Percentiles rank a stretch among this genome's conserved stretches.
Evolutionary conservation across 1,140 invertebrate species (phyloP).

Genomic region (Oedothorax gibbosus): DNA sequence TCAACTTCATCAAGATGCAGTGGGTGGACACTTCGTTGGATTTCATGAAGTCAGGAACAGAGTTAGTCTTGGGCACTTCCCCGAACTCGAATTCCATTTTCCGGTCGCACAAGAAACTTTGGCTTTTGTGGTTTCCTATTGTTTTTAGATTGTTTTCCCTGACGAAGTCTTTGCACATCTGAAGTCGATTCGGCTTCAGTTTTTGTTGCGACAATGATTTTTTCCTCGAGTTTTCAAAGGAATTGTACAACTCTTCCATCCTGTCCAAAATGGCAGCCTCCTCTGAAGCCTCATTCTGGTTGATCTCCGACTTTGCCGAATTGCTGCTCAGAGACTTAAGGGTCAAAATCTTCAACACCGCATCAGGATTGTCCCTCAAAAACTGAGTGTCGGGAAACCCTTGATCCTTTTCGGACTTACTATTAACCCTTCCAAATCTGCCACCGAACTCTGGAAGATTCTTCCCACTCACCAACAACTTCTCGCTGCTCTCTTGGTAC

Average conservation of each 20-base stretch:
- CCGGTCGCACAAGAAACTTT: slow-evolving; percentile 3
- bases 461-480: neutral
- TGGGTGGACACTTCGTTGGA: neutral
- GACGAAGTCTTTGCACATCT: neutral
- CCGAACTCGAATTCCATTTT: neutral
- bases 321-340: neutral
- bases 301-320: neutral
- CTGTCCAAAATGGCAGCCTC: neutral
- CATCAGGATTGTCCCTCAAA: neutral
- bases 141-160: neutral
- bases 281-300: neutral
- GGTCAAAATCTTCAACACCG: slow-evolving; percentile 1
- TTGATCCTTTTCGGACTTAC: neutral
- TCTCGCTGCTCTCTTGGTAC: neutral
- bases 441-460: neutral
- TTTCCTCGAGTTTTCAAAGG: neutral
- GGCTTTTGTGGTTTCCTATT: slow-evolving; percentile 8
- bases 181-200: neutral
- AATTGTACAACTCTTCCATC: slow-evolving; percentile 4
- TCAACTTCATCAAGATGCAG: neutral
- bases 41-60: slow-evolving; percentile 21
- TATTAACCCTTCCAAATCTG: neutral
- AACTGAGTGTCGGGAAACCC: slow-evolving; percentile 13
- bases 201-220: slow-evolving; percentile 2
- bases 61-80: slow-evolving; percentile 3